These are phyloP conservation scores for Asobara japonica DNA, from an alignment of 1,140 invertebrate species.

Conservation along the genomic window DNA sequence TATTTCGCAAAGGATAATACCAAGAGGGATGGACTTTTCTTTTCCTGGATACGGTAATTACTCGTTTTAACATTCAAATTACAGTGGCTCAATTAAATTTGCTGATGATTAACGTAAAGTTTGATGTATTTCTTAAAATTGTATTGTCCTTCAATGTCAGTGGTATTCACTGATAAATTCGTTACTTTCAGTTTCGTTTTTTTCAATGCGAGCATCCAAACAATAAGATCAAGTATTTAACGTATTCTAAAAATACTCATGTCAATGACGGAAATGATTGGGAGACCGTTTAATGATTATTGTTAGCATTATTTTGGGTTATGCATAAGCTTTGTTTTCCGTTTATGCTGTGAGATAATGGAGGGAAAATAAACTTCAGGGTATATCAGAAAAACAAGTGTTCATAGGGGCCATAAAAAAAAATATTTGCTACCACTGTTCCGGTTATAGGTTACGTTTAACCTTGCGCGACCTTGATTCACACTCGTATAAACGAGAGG, in stretches of 20 bases:
- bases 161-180: neutral
- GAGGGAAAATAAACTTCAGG: no score
- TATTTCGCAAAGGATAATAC: slow-evolving; percentile 8
- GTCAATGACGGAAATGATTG: neutral
- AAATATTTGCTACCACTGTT: no score
- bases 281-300: no score
- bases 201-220: neutral
- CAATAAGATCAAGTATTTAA: neutral
- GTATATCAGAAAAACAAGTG: no score
- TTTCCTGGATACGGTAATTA: neutral
- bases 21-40: neutral
- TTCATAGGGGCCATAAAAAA: no score
- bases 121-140: neutral
- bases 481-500: slow-evolving; percentile 19
- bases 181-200: neutral
- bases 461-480: slow-evolving; percentile 56
- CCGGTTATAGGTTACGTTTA: slow-evolving; percentile 40
- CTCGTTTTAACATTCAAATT: neutral
- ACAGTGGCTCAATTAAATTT: neutral
- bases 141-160: neutral
- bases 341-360: neutral
- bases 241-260: neutral
- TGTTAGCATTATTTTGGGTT: no score
- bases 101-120: neutral
- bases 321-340: neutral